phyloP scores from a whole-genome alignment of 2,888 invertebrate genomes.

The Hydroisotoma schaefferi region DNA sequence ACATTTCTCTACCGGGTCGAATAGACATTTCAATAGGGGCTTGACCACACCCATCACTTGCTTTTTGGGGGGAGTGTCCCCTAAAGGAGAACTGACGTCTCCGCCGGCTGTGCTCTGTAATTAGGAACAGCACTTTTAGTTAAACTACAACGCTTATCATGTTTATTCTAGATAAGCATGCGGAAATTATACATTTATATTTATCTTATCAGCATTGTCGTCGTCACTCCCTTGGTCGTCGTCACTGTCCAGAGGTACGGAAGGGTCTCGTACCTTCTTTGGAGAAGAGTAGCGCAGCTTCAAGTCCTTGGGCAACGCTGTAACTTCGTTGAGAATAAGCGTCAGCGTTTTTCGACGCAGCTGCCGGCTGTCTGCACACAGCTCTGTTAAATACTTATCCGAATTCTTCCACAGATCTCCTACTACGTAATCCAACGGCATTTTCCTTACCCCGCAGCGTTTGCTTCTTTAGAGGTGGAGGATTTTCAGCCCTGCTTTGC shows the following conservation, averaged over 20 bases:
- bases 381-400: slow-evolving; percentile 18
- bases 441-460: too few relatives aligned
- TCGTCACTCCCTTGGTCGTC: slow-evolving; percentile 51
- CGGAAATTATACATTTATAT: too few relatives aligned
- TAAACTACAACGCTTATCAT: background rate
- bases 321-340: slow-evolving; percentile 22
- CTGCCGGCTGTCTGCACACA: slow-evolving; percentile 37
- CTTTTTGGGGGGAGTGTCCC: slow-evolving; percentile 12
- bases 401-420: slow-evolving; percentile 17
- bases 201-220: slow-evolving; percentile 59
- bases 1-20: slow-evolving; percentile 42
- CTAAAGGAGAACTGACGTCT: background rate
- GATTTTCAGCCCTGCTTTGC: too few relatives aligned
- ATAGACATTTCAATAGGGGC: slow-evolving; percentile 9
- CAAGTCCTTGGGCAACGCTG: background rate
- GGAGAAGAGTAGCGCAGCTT: too few relatives aligned
- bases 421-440: background rate
- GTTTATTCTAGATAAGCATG: background rate
- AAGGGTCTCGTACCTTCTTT: too few relatives aligned
- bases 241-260: background rate
- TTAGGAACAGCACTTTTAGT: background rate
- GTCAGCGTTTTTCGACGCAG: slow-evolving; percentile 32
- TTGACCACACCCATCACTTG: slow-evolving; percentile 14
- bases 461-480: too few relatives aligned
- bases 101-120: background rate